These are phyloP conservation scores for Cynoglossus semilaevis DNA, from an alignment of 2,113 vertebrate species.

Conservation along the genomic window DNA sequence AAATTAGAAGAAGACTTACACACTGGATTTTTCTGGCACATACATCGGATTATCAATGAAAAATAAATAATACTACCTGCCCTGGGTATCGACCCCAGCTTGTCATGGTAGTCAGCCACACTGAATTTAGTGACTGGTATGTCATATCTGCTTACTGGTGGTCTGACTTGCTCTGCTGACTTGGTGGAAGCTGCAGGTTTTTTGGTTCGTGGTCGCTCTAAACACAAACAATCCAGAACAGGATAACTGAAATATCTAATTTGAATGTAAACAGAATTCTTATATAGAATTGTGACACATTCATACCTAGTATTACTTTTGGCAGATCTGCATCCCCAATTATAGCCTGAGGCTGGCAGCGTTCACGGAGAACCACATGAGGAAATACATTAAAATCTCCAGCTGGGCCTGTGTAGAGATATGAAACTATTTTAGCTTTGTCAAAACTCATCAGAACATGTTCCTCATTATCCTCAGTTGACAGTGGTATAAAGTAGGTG, in stretches of 20 bases:
- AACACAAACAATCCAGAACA: conserved; percentile 21
- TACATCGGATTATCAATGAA: not conserved
- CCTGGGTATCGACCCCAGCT: conserved; percentile 26
- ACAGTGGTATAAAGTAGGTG: too few relatives aligned
- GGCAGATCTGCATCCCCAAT: not conserved
- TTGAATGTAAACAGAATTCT: not conserved
- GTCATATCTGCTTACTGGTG: not conserved
- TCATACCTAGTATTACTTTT: conserved; percentile 35
- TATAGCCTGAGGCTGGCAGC: not conserved
- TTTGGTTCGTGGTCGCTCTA: conserved; percentile 31
- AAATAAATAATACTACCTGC: conserved; percentile 27
- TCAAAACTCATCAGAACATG: too few relatives aligned
- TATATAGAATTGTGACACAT: not conserved
- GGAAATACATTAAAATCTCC: conserved; percentile 29
- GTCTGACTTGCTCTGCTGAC: not conserved
- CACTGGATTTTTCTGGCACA: not conserved
- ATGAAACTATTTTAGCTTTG: too few relatives aligned
- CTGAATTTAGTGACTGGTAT: not conserved
- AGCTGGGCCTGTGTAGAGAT: conserved; percentile 22
- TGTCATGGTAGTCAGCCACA: conserved; percentile 40
- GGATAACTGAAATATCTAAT: not conserved
- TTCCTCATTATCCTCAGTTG: not conserved
- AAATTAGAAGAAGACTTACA: not conserved
- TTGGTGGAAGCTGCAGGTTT: conserved; percentile 2
- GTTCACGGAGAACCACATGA: conserved; percentile 18